Conservation (phyloP, 2,888 invertebrate genomes). For the Trissolcus brochymenae region DNA sequence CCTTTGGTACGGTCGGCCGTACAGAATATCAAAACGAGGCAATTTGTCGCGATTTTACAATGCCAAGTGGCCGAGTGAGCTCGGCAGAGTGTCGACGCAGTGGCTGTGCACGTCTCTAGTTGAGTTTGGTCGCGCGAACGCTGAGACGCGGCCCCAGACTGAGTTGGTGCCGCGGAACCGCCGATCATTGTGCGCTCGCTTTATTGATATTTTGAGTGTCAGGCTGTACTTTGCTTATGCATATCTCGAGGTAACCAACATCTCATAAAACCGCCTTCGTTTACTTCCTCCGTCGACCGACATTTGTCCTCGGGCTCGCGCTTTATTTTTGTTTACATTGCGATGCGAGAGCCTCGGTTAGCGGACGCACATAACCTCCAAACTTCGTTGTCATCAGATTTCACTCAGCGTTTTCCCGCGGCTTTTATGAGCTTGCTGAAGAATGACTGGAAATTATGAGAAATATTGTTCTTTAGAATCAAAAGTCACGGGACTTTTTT, state of each 20-base stretch:
- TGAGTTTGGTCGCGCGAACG: conserved; percentile 42
- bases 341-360: conserved; percentile 17
- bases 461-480: neutral
- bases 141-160: conserved; percentile 60
- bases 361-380: conserved; percentile 42
- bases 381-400: conserved; percentile 16
- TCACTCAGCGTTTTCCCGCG: neutral
- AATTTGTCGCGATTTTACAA: conserved; percentile 48
- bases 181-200: conserved; percentile 67
- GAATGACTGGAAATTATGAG: too few relatives aligned
- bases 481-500: neutral
- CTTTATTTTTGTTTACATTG: conserved; percentile 39
- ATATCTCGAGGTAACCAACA: conserved; percentile 83
- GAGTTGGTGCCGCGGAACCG: conserved; percentile 62
- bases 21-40: conserved; percentile 49
- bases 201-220: conserved; percentile 74
- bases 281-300: neutral
- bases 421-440: neutral
- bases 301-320: neutral
- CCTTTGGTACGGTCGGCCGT: conserved; percentile 67
- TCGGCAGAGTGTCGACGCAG: conserved; percentile 58
- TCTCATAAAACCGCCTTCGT: neutral
- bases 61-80: conserved; percentile 42
- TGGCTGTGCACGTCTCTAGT: conserved; percentile 62
- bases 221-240: conserved; percentile 73